Percentiles rank a stretch among this genome's conserved stretches.
phyloP scores from a whole-genome alignment of 2,113 vertebrate species.

The Varanus komodoensis region DNA sequence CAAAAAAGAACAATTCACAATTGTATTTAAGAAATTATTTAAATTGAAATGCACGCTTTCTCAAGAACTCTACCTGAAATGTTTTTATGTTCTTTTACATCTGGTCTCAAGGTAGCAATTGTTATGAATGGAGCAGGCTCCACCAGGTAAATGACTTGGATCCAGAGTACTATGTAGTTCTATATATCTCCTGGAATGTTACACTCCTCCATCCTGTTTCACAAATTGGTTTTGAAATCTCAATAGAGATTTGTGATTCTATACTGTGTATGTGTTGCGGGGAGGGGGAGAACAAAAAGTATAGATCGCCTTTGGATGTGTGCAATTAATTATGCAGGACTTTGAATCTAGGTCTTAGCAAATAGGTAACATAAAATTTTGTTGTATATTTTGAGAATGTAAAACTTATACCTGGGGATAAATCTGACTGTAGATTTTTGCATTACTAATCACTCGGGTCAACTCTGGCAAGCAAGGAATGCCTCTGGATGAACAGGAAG shows the following conservation, averaged over 20 bases:
- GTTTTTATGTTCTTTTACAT: conserved; percentile 56
- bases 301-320: no score
- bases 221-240: background rate
- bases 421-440: background rate
- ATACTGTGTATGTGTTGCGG: no score
- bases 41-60: conserved; percentile 60
- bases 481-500: no score
- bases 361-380: background rate
- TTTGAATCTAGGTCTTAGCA: background rate
- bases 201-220: background rate
- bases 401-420: background rate
- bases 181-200: background rate
- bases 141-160: background rate
- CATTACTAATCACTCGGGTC: background rate
- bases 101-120: conserved; percentile 38
- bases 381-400: background rate
- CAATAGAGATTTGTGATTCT: background rate
- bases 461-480: background rate
- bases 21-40: conserved; percentile 63
- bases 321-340: background rate
- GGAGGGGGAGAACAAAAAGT: background rate
- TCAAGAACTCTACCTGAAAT: conserved; percentile 58
- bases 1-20: conserved; percentile 63
- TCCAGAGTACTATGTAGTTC: background rate
- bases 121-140: background rate